Conservation (phyloP, 1,140 invertebrate genomes). For the Caenorhabditis inopinata region DNA sequence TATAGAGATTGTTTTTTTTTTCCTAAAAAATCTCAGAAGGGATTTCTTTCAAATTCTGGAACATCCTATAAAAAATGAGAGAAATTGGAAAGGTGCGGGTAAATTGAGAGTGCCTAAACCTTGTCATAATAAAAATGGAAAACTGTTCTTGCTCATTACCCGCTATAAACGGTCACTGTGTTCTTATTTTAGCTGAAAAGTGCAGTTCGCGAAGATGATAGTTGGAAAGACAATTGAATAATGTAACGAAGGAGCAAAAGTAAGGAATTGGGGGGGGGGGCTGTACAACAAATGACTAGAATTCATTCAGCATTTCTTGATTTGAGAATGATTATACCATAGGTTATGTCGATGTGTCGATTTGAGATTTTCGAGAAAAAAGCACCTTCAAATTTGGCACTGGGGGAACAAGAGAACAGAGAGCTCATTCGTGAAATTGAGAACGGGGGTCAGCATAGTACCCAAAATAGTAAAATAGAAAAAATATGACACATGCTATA, state of each 20-base stretch:
- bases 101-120: neutral
- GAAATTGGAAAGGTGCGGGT: neutral
- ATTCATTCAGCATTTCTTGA: neutral
- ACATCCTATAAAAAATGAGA: neutral
- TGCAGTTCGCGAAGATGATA: neutral
- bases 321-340: neutral
- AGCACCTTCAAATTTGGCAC: constrained; percentile 17
- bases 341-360: constrained; percentile 10
- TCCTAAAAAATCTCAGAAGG: neutral
- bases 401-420: neutral
- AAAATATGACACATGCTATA: neutral
- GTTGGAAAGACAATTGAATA: constrained; percentile 24
- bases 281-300: constrained; percentile 29
- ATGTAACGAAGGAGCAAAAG: neutral
- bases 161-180: constrained; percentile 18
- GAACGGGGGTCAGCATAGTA: constrained; percentile 9
- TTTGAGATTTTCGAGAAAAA: neutral
- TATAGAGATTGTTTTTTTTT: constrained; percentile 15
- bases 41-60: neutral
- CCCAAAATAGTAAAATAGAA: neutral
- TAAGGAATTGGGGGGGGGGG: neutral
- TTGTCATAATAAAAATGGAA: neutral
- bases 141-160: neutral
- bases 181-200: neutral
- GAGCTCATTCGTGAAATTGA: neutral